Conservation (phyloP, 2,797 vertebrate genomes). For the Gadopsis bispinosus region DNA sequence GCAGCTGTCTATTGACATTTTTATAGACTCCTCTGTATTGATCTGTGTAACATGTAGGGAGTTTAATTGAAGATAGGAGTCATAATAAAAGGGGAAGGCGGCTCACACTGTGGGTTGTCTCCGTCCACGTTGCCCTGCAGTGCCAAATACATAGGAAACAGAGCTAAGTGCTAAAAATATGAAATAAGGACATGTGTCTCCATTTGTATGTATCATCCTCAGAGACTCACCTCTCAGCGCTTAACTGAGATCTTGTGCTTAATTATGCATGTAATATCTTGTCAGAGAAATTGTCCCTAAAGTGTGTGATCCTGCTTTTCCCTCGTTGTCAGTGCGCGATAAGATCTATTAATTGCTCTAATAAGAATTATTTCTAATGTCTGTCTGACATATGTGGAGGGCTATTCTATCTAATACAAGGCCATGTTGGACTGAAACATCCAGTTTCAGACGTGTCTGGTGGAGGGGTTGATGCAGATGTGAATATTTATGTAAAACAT, state of each 20-base stretch:
- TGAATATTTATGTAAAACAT: not conserved
- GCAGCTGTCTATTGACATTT: conserved; percentile 75
- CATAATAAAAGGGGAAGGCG: conserved; percentile 55
- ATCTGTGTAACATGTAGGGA: conserved; percentile 62
- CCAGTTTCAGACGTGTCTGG: not conserved
- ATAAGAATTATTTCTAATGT: conserved; percentile 21
- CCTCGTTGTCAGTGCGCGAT: conserved; percentile 49
- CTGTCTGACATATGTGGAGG: conserved; percentile 15
- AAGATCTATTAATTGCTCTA: conserved; percentile 60
- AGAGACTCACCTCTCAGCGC: conserved; percentile 51
- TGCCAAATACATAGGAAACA: conserved; percentile 8
- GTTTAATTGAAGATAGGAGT: conserved; percentile 66
- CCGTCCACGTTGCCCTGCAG: conserved; percentile 6
- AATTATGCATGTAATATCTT: conserved; percentile 77
- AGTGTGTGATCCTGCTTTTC: conserved; percentile 53
- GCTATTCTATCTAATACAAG: not conserved
- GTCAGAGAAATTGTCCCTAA: conserved; percentile 67
- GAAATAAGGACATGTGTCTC: conserved; percentile 45
- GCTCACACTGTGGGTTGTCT: conserved; percentile 19
- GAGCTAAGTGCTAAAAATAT: conserved; percentile 44
- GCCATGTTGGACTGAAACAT: not conserved
- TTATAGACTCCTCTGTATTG: conserved; percentile 69
- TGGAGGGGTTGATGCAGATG: not conserved
- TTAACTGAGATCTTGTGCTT: conserved; percentile 64
- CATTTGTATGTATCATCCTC: conserved; percentile 48